phyloP scores from a whole-genome alignment of 2,113 vertebrate species.

The Stigmatopora nigra region DNA sequence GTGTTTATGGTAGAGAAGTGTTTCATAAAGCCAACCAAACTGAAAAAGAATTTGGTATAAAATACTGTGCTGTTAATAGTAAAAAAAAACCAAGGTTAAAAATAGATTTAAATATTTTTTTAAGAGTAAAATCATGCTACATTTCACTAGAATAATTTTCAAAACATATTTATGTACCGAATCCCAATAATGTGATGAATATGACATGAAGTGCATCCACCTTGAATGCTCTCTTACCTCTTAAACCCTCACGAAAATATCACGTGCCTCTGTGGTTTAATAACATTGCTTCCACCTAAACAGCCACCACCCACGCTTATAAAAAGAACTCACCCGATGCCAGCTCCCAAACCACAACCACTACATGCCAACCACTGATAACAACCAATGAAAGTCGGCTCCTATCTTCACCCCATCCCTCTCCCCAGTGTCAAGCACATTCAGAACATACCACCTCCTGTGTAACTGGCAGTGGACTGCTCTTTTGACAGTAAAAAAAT shows the following conservation, averaged over 20 bases:
- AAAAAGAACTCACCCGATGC: conserved; percentile 55
- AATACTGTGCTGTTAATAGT: neutral
- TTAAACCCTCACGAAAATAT: conserved; percentile 52
- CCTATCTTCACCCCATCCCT: conserved; percentile 48
- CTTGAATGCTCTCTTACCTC: neutral
- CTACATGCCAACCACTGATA: conserved; percentile 57
- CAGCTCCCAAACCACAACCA: conserved; percentile 39
- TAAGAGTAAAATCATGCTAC: no score
- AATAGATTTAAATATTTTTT: neutral
- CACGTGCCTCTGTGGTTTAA: conserved; percentile 65
- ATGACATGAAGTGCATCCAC: neutral
- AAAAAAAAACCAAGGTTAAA: neutral
- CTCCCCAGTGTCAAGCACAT: conserved; percentile 15
- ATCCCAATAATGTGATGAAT: neutral
- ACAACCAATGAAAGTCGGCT: conserved; percentile 48
- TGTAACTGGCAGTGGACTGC: conserved; percentile 43
- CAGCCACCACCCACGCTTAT: conserved; percentile 30
- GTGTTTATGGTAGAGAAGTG: neutral
- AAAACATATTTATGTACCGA: no score
- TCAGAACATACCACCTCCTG: conserved; percentile 52
- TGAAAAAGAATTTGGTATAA: neutral
- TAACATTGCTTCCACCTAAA: conserved; percentile 28
- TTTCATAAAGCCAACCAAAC: neutral
- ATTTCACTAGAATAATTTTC: no score
- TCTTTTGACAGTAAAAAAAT: conserved; percentile 75